Evolutionary conservation across 2,113 vertebrate species (phyloP).

Genomic region (Megaceryle maxima): DNA sequence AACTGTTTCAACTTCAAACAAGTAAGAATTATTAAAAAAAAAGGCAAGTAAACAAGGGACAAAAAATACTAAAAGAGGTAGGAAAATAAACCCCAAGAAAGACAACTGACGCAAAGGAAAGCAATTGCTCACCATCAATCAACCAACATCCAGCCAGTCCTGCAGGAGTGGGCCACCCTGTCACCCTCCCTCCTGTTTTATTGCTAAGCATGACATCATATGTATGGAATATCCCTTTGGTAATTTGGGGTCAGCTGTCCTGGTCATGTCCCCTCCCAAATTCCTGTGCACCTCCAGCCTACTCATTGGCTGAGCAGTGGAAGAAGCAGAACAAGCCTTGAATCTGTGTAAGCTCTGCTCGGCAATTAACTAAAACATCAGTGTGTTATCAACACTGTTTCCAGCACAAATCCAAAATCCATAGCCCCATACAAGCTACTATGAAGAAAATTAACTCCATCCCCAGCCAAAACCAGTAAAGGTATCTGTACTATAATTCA

Average conservation of each 20-base stretch:
- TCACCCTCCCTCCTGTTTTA: neutral
- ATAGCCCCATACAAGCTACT: neutral
- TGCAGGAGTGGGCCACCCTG: fast-evolving
- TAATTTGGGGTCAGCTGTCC: neutral
- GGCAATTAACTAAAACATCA: neutral
- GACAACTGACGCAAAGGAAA: neutral
- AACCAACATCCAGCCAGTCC: neutral
- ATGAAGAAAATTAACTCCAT: neutral
- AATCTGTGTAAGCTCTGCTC: neutral
- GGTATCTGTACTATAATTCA: neutral
- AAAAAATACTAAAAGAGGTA: neutral
- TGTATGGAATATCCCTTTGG: neutral
- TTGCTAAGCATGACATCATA: fast-evolving
- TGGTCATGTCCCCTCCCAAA: neutral
- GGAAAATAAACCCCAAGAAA: neutral
- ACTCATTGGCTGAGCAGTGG: neutral
- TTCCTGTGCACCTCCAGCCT: neutral
- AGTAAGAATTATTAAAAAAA: neutral
- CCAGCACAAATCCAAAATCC: neutral
- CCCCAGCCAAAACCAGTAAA: neutral
- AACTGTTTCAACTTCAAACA: neutral
- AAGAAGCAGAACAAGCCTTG: neutral
- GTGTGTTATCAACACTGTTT: too few relatives aligned
- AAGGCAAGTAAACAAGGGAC: neutral
- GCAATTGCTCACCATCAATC: neutral